Base-by-base conservation (phyloP, 1,140 invertebrate species). In the Pseudobourletiella spinata region DNA sequence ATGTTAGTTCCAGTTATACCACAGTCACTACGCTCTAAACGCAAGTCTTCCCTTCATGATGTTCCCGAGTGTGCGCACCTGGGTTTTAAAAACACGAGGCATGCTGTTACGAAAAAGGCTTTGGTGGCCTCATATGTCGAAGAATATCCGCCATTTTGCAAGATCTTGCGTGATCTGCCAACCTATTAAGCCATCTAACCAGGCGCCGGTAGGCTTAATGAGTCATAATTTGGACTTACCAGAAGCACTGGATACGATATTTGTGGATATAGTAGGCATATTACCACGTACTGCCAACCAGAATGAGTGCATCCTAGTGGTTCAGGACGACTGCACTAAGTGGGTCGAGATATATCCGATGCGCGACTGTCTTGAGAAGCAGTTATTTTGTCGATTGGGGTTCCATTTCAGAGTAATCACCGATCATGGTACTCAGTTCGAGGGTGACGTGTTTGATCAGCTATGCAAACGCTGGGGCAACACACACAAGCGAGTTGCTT, bases 291-390 rank as follows among this genome's bases (percentile, higher is more conserved):
- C 62, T 32, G 22, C 14, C 29, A 65, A 68, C 57, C 30, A 63
- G 29, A 39, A 48, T 26, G n/a, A 57, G 32, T 73, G 69, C 65
- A 65, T 74, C 20, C 32, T 75, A 18, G 71, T 75, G 4, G 50
- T 73, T 18, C 42, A 51, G 16, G 72, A 74, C 65, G 66, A 72
- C 46, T 68, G 72, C 35, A 72, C 72, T 39, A 72, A 72, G 60
- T 75, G 69, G 66, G 54, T 68, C 6, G 70, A 71, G 57, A 57
- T 61, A 28, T 65, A 66, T 50, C 46, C 70, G 1, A 63, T 74
- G 48, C 46, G 57, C 28, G 63, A 72, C 29, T 65, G 57, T 14
- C 48, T 73, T 14, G 54, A 73, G 3, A 61, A 67, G 20, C 51
- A 73, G n/a, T 54, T 73, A 16, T 59, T 74, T 61, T 64, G 30